Percentiles rank a stretch among this genome's conserved stretches.
Conservation (phyloP, 2,113 vertebrate species). For the Poeciliopsis turrubarensis region DNA sequence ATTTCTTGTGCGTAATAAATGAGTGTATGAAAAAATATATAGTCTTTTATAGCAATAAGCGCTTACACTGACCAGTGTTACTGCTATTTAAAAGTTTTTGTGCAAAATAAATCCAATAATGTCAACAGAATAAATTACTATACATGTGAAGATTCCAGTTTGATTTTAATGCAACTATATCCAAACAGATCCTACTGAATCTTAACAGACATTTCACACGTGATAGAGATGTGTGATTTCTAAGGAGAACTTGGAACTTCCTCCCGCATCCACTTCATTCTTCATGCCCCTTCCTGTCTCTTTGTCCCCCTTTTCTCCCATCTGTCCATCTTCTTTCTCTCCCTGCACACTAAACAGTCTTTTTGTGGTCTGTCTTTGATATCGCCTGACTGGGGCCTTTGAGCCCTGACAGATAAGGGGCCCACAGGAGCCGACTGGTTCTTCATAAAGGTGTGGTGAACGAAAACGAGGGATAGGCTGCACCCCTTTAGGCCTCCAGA, state of each 20-base stretch:
- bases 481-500: constrained; percentile 50
- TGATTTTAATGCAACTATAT: not conserved
- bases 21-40: not conserved
- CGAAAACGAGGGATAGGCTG: constrained; percentile 32
- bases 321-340: constrained; percentile 34
- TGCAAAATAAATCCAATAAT: not conserved
- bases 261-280: not conserved
- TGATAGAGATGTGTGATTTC: constrained; percentile 3
- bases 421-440: constrained; percentile 58
- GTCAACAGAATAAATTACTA: not conserved
- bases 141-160: not conserved
- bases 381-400: constrained; percentile 52
- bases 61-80: not conserved
- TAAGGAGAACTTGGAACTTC: not conserved
- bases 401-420: constrained; percentile 67
- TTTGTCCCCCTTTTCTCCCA: constrained; percentile 19
- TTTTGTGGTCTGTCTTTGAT: constrained; percentile 61
- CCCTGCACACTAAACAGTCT: constrained; percentile 35
- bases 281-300: not conserved
- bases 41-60: not conserved
- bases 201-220: constrained; percentile 28
- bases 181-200: not conserved
- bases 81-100: not conserved
- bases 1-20: not conserved
- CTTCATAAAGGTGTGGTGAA: constrained; percentile 58